Evolutionary conservation across 2,113 vertebrate genomes (phyloP).

Genomic region (Chaetodon auriga): DNA sequence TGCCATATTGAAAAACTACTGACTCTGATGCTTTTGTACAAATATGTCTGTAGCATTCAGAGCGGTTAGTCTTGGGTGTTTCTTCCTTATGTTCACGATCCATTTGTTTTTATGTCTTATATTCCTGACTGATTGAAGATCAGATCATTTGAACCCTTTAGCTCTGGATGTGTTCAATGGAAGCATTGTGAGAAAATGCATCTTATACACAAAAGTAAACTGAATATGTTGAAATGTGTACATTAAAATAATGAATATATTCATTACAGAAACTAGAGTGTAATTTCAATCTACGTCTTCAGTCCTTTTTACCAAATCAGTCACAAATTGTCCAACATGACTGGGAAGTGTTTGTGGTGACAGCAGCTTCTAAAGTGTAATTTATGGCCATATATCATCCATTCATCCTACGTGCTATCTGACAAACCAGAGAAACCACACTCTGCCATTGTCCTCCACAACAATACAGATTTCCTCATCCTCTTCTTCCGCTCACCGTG

Average conservation of each 20-base stretch:
- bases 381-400: slow-evolving; percentile 60
- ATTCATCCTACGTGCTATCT: slow-evolving; percentile 68
- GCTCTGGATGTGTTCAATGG: slow-evolving; percentile 49
- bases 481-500: slow-evolving; percentile 62
- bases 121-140: slow-evolving; percentile 10
- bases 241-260: slow-evolving; percentile 75
- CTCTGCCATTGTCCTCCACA: slow-evolving; percentile 31
- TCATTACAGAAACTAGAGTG: slow-evolving; percentile 26
- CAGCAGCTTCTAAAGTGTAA: slow-evolving; percentile 39
- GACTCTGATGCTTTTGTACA: slow-evolving; percentile 3
- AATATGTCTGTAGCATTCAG: slow-evolving; percentile 8
- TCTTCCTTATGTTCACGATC: slow-evolving; percentile 4
- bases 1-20: slow-evolving; percentile 1
- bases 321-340: not conserved
- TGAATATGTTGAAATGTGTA: slow-evolving; percentile 57
- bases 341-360: not conserved
- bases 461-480: slow-evolving; percentile 66
- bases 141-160: slow-evolving; percentile 18
- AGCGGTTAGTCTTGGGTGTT: not conserved
- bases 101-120: slow-evolving; percentile 25
- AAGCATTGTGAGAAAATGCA: slow-evolving; percentile 34
- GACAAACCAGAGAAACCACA: slow-evolving; percentile 76
- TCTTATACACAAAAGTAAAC: slow-evolving; percentile 45
- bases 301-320: not conserved
- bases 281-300: not conserved